Percentiles rank a stretch among this genome's conserved stretches.
Conservation (phyloP, 2,888 invertebrate genomes). For the Papilio protenor region DNA sequence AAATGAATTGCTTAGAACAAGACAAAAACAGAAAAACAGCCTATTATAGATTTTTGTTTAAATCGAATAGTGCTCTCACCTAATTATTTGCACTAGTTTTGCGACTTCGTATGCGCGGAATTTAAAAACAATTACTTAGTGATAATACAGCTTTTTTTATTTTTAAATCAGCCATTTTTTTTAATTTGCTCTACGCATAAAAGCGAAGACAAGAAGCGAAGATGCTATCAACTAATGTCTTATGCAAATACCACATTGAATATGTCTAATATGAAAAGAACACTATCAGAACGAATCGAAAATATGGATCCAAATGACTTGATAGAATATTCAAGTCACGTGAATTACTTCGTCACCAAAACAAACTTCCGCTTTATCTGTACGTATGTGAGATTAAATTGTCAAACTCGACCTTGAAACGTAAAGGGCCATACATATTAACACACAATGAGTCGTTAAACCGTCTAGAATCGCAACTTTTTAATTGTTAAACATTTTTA, state of each 20-base stretch:
- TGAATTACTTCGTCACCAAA: conserved; percentile 4
- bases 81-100: too few species aligned
- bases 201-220: neutral
- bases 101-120: too few species aligned
- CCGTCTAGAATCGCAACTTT: conserved; percentile 14
- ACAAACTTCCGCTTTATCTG: conserved; percentile 30
- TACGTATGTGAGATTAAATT: conserved; percentile 19
- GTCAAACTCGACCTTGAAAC: conserved; percentile 31
- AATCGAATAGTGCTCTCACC: too few species aligned
- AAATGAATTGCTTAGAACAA: too few species aligned
- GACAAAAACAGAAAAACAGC: too few species aligned
- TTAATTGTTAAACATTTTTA: conserved; percentile 11
- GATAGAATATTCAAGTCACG: conserved; percentile 19
- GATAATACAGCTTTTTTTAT: too few species aligned
- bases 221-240: neutral
- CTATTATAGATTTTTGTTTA: too few species aligned
- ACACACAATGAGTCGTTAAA: conserved; percentile 33
- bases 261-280: neutral
- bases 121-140: too few species aligned
- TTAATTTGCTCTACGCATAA: neutral
- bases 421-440: conserved; percentile 26
- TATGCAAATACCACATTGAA: neutral
- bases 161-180: too few species aligned
- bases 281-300: neutral
- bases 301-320: neutral